Evolutionary conservation across 2,888 invertebrate species (phyloP), one percentile per base, ranked within the genome.

Genomic region (Odontocolon sp.): DNA sequence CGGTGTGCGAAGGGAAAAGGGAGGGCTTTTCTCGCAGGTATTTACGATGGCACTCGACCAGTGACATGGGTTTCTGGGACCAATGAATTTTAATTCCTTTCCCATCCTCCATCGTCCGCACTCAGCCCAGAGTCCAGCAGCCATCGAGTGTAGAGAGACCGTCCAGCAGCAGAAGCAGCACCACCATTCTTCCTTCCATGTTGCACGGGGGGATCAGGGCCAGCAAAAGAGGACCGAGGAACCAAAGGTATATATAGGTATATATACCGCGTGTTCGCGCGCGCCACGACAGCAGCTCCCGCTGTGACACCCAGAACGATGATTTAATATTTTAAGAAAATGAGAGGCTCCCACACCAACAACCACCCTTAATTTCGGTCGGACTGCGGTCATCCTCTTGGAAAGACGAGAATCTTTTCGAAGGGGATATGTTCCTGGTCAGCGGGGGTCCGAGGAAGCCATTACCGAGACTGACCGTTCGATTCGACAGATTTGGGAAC

Each of bases 311-410:
- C 75, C 84, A 84, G 83, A 84, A 88, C 88, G 89, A 89, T 89
- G 90, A 90, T 90, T 90, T 89, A 89, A 89, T 90, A 90, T 89
- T 89, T 88, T 85, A 85, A 87, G 88, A 86, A 90, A 89, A 89
- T 86, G 86, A 87, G 75, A 86, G 84, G 86, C 84, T 86, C 82
- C 86, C 86, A 40, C 38, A 83, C 85, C 86, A 86, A 86, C 85
- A 84, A 82, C 84, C 50, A 40, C 63, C 63, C 68, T 74, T 69
- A 63, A 69, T 67, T 68, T 63, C 61, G 21, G 31, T 40, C 40
- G 40, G 21, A 56, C 52, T 45, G 26, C 45, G 36, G 45, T 64
- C 56, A 45, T 36, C 16, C 36, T 38, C 18, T 5, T 31, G 16
- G 26, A 26, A 42, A 14, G 16, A 23, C 21, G 56, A 38, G 16